Conservation (phyloP, 2,113 vertebrate genomes). For the Crotalus helleri region DNA sequence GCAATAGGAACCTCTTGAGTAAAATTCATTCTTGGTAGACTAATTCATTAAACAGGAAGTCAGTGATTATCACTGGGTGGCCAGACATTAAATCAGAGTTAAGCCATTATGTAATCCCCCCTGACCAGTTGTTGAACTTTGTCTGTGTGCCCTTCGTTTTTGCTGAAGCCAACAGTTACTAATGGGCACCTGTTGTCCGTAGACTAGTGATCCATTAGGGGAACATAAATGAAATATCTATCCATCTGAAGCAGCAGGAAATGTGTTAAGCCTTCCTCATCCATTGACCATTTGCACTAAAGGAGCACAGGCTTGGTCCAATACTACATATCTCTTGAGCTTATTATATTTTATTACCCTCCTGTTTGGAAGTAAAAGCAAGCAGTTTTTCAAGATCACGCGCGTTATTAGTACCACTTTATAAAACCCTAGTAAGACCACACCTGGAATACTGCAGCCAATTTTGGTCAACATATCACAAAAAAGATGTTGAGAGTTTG, state of each 20-base stretch:
- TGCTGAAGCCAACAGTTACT: neutral
- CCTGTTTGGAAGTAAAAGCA: neutral
- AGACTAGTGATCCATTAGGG: neutral
- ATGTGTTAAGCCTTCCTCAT: neutral
- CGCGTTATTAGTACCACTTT: too few relatives aligned
- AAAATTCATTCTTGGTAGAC: slow-evolving; percentile 6
- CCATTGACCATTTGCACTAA: neutral
- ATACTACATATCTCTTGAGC: neutral
- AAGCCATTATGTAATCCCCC: slow-evolving; percentile 13
- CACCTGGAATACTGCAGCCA: too few relatives aligned
- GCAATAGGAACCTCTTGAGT: neutral
- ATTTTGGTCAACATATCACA: too few relatives aligned
- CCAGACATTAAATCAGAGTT: slow-evolving; percentile 9
- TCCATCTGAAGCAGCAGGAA: slow-evolving; percentile 17
- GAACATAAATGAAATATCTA: neutral
- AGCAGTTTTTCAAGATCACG: neutral
- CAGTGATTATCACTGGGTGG: neutral
- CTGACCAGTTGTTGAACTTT: slow-evolving; percentile 8
- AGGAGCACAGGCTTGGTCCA: neutral
- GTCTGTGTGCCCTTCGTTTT: slow-evolving; percentile 10
- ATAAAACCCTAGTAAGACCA: too few relatives aligned
- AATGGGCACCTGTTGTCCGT: neutral
- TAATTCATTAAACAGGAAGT: slow-evolving; percentile 4
- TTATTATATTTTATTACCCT: neutral
- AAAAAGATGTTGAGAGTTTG: too few relatives aligned